These are phyloP conservation scores for Orestias chungarensis DNA, from an alignment of 2,797 vertebrate genomes.

Conservation along the genomic window DNA sequence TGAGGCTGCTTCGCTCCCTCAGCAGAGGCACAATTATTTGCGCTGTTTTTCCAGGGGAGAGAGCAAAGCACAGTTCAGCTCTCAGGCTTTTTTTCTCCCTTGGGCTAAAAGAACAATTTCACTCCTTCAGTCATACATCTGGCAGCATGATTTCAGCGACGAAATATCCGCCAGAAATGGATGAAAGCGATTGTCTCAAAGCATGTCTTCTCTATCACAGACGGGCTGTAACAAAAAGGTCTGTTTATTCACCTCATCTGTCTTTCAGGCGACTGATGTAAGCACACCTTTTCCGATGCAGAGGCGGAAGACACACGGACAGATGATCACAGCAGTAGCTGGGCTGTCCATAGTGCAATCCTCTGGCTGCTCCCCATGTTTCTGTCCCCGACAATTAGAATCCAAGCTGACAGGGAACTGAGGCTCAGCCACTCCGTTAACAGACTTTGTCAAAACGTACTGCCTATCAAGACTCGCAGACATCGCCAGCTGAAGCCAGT, in stretches of 20 bases:
- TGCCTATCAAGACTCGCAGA: conserved; percentile 74
- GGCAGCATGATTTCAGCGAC: conserved; percentile 62
- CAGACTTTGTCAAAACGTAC: conserved; percentile 81
- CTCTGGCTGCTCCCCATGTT: conserved; percentile 67
- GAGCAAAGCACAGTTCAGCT: conserved; percentile 63
- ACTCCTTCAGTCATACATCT: conserved; percentile 58
- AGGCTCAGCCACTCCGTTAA: conserved; percentile 71
- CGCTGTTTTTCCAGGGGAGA: conserved; percentile 72
- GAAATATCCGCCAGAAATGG: conserved; percentile 62
- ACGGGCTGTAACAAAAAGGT: conserved; percentile 70
- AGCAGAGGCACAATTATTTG: conserved; percentile 77
- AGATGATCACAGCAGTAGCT: conserved; percentile 72
- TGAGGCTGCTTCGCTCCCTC: conserved; percentile 64
- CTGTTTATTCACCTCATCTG: conserved; percentile 52
- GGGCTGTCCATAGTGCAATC: conserved; percentile 68
- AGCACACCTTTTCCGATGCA: conserved; percentile 57
- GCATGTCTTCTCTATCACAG: conserved; percentile 63
- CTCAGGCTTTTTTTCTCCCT: conserved; percentile 57
- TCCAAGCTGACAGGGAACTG: conserved; percentile 74
- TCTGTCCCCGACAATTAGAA: conserved; percentile 79
- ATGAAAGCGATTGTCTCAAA: conserved; percentile 72
- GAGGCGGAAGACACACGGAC: conserved; percentile 65
- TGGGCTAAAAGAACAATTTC: conserved; percentile 71
- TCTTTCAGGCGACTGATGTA: conserved; percentile 62
- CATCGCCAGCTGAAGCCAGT: conserved; percentile 78